These are phyloP conservation scores for Carcharodon carcharias DNA, from an alignment of 2,797 vertebrate genomes.

Conservation along the genomic window DNA sequence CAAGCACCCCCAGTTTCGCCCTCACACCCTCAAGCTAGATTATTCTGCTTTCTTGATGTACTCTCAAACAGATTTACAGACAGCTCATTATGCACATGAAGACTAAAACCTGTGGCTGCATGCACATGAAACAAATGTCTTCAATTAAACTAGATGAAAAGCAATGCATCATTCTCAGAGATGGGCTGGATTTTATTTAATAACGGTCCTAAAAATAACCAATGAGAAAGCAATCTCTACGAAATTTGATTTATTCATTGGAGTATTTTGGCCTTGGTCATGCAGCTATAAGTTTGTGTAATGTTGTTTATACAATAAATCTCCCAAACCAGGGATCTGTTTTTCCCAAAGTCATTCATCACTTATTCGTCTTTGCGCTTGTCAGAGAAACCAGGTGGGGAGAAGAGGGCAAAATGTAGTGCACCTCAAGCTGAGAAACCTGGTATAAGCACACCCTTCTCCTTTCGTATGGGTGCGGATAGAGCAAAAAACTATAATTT, in stretches of 20 bases:
- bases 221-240: neutral
- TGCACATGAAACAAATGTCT: neutral
- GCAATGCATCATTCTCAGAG: neutral
- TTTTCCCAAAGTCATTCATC: neutral
- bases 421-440: neutral
- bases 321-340: neutral
- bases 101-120: neutral
- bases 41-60: neutral
- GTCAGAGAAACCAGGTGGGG: no score
- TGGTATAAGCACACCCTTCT: neutral
- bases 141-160: neutral
- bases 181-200: neutral
- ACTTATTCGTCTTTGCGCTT: neutral
- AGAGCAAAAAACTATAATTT: no score
- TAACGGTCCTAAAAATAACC: neutral
- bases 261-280: neutral
- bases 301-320: neutral
- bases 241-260: neutral
- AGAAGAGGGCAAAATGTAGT: neutral
- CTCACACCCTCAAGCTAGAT: neutral
- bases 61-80: neutral
- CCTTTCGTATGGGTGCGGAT: no score
- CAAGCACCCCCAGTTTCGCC: neutral
- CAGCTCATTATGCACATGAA: neutral
- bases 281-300: no score